Base-by-base conservation (phyloP, 2,888 invertebrate species). In the Marasmarcha lunaedactyla region DNA sequence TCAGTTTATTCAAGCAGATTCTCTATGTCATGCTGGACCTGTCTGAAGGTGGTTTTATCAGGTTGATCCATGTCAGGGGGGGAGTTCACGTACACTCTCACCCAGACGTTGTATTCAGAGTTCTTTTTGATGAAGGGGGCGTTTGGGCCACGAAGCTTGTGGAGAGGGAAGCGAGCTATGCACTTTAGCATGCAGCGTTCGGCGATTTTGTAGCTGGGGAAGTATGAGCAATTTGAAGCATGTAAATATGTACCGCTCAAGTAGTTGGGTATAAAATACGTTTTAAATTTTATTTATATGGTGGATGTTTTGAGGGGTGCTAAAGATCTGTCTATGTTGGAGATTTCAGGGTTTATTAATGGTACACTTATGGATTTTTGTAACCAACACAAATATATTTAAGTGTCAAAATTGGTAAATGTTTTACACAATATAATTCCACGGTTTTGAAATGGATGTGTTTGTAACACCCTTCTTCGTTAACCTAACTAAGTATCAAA, bases 171-270 rank as follows among this genome's bases (percentile, higher is more conserved):
- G 49, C 65, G 71, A 0, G 59, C 57, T 14, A 76, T 44, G 48
- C 77, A 81, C 15, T 65, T 62, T 27, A 79, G 51, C 64, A 71
- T 71, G 47, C 74, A 73, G 10, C 72, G 67, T 45, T 81, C 81
- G 0, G 79, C 81, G 39, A 81, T 63, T 50, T 79, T 81, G 55
- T 68, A 74, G 39, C 81, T 81, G 54, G 2, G 51, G 49, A 20
- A 20, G 7, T 20, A 7, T 34, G 3, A n/a, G 35, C 27, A 14
- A 37, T 30, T 33, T 25, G 26, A 10, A 1, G 34, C 2, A 26
- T 14, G n/a, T 27, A 39, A 15, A 11, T 39, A 39, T 34, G 2
- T 15, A 5, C 5, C 4, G 4, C 3, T 12, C 38, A 38, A 9
- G 33, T 33, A 5, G 11, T 9, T 5, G 33, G 33, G 6, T 33